A percentile compares a stretch with the other conserved stretches of the same genome.
These are phyloP conservation scores for Gymnocypris eckloni DNA, from an alignment of 2,797 vertebrate species.

Conservation along the genomic window DNA sequence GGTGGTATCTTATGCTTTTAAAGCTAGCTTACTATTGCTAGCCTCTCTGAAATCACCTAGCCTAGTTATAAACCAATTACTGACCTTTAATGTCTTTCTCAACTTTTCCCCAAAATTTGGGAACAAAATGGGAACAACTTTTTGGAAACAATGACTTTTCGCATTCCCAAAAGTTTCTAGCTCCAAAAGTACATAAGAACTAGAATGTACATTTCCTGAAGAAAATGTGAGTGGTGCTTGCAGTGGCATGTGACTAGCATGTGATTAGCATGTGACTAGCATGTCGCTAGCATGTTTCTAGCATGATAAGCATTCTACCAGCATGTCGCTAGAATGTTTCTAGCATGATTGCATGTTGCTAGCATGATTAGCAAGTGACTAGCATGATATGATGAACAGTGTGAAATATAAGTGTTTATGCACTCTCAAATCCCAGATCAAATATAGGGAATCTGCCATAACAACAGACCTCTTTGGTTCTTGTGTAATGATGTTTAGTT, in stretches of 20 bases:
- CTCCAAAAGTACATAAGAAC: background rate
- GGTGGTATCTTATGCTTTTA: background rate
- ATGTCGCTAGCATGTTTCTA: too few relatives aligned
- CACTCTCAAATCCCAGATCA: constrained; percentile 5
- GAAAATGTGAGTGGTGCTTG: too few relatives aligned
- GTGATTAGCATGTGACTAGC: too few relatives aligned
- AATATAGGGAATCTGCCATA: background rate
- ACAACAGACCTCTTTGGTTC: background rate
- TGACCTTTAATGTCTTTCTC: background rate
- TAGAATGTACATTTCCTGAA: too few relatives aligned
- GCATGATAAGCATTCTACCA: too few relatives aligned
- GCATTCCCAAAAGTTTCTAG: background rate
- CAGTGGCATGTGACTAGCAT: too few relatives aligned
- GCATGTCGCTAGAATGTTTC: too few relatives aligned
- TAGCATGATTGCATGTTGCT: too few relatives aligned
- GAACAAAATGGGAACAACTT: background rate
- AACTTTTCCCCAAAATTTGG: background rate
- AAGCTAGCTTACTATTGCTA: too few relatives aligned
- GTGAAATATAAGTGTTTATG: background rate
- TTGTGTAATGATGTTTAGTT: background rate
- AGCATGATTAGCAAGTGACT: too few relatives aligned
- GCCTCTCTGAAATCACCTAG: too few relatives aligned
- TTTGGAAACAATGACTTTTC: background rate
- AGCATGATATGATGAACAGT: background rate
- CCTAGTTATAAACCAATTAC: background rate